These are phyloP conservation scores for Nasonia oneida DNA, from an alignment of 2,888 invertebrate genomes.

Conservation along the genomic window DNA sequence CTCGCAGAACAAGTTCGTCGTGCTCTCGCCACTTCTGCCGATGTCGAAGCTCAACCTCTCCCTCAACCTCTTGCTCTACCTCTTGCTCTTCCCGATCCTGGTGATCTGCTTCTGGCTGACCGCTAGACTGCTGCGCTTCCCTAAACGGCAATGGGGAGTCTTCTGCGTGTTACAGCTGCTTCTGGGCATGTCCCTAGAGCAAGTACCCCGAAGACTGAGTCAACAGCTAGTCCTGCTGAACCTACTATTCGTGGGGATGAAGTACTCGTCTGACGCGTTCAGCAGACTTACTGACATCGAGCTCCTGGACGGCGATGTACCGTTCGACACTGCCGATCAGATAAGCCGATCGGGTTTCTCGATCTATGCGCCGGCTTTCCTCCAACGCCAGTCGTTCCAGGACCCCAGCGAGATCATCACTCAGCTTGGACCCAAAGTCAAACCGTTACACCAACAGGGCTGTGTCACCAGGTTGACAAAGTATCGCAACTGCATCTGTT, in stretches of 20 bases:
- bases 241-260: conserved; percentile 1
- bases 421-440: not conserved
- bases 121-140: not conserved
- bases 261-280: conserved; percentile 20
- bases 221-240: not conserved
- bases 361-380: conserved; percentile 14
- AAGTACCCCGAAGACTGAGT: not conserved
- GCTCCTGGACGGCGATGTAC: not conserved
- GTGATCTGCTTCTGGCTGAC: not conserved
- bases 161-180: not conserved
- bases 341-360: not conserved
- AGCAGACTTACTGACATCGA: not conserved
- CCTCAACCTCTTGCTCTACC: not conserved
- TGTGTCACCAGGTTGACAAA: not conserved
- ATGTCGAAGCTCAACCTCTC: not conserved
- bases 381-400: not conserved
- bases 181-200: not conserved
- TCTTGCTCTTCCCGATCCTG: not conserved
- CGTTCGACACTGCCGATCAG: conserved; percentile 12
- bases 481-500: not conserved
- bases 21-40: conserved; percentile 1
- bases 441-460: not conserved
- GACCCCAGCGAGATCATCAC: conserved; percentile 20
- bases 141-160: not conserved
- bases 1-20: not conserved